A percentile compares a stretch with the other conserved stretches of the same genome.
Conservation (phyloP, 2,797 vertebrate species). For the Phalanger gymnotis region DNA sequence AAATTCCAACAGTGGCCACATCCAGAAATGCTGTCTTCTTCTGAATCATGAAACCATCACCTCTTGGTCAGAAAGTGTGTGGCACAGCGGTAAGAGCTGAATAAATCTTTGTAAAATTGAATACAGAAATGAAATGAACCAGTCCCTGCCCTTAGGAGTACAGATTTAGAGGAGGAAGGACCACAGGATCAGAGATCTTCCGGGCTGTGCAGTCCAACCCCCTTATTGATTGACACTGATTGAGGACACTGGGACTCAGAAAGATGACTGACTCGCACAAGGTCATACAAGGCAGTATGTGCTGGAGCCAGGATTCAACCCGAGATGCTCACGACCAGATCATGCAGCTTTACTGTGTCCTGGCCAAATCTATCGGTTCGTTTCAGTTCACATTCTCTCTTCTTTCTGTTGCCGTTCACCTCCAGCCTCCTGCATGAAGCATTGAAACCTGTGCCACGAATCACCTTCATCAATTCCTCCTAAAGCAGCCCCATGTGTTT, state of each 20-base stretch:
- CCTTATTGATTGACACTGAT: no score
- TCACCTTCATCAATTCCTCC: not conserved
- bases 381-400: not conserved
- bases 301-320: not conserved
- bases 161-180: not conserved
- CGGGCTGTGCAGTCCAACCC: not conserved
- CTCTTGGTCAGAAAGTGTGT: not conserved
- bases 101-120: not conserved
- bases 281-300: not conserved
- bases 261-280: not conserved
- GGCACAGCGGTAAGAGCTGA: not conserved
- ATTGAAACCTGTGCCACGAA: not conserved
- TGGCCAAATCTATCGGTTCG: not conserved
- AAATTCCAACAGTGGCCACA: fast-evolving
- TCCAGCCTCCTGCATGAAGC: not conserved
- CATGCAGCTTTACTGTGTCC: not conserved
- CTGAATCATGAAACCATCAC: not conserved
- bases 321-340: not conserved
- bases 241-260: not conserved
- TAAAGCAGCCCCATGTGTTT: not conserved
- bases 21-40: not conserved
- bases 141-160: not conserved
- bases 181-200: not conserved
- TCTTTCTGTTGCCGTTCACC: not conserved
- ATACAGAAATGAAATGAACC: not conserved